phyloP scores from a whole-genome alignment of 2,797 vertebrate genomes.

The Sphenopsis melanotis region DNA sequence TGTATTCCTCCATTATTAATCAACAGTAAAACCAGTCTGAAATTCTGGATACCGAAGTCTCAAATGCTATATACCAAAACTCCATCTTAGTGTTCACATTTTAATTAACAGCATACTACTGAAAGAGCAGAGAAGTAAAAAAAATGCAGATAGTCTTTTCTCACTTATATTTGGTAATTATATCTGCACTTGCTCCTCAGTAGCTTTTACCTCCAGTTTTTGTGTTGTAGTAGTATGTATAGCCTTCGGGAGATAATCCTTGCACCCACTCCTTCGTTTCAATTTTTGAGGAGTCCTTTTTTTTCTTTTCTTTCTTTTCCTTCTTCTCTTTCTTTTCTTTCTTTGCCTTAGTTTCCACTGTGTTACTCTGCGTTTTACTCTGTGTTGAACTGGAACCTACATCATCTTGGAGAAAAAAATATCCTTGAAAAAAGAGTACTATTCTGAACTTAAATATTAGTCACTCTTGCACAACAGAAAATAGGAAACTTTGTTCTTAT shows the following conservation, averaged over 20 bases:
- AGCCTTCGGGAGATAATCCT: slow-evolving; percentile 81
- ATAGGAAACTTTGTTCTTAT: neutral
- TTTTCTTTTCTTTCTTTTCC: slow-evolving; percentile 63
- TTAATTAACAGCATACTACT: neutral
- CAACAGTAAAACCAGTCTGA: neutral
- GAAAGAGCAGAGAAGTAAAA: neutral
- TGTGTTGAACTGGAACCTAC: slow-evolving; percentile 35
- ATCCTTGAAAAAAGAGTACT: neutral
- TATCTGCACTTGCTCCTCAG: neutral
- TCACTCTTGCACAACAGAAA: neutral
- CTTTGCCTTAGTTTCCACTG: slow-evolving; percentile 31
- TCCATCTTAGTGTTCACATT: neutral
- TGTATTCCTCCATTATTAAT: neutral
- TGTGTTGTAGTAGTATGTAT: slow-evolving; percentile 88
- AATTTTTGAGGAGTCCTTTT: slow-evolving; percentile 17
- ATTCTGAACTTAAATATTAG: neutral
- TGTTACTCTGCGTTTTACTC: neutral
- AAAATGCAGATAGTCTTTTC: neutral
- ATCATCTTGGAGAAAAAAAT: slow-evolving; percentile 45
- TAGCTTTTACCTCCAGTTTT: slow-evolving; percentile 84
- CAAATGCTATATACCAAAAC: neutral
- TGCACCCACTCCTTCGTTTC: slow-evolving; percentile 79
- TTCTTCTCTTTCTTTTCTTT: slow-evolving; percentile 67
- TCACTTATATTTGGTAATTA: neutral
- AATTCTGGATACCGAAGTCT: neutral